Percentiles rank a stretch among this genome's conserved stretches.
These are phyloP conservation scores for Shinisaurus crocodilurus DNA, from an alignment of 2,113 vertebrate genomes.

Conservation along the genomic window DNA sequence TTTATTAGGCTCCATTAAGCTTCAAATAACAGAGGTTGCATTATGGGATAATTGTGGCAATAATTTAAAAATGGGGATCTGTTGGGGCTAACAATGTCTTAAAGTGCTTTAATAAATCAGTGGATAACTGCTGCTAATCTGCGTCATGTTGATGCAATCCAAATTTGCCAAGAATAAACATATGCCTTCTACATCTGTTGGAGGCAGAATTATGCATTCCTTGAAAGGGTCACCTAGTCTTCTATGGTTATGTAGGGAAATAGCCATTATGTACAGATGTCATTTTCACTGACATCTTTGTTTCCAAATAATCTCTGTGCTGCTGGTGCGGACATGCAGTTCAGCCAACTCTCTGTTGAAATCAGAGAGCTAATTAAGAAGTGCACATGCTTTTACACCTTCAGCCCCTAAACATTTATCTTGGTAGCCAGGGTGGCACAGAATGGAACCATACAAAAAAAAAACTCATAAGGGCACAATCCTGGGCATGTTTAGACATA, in stretches of 20 bases:
- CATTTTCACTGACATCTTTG: neutral
- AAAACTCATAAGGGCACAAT: too few relatives aligned
- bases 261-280: fast-evolving
- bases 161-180: constrained; percentile 8
- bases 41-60: constrained; percentile 31
- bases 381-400: fast-evolving
- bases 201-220: neutral
- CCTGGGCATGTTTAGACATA: too few relatives aligned
- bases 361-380: fast-evolving
- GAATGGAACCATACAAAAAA: neutral
- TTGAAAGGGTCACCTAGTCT: neutral
- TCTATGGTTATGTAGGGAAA: fast-evolving
- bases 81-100: constrained; percentile 23
- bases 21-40: constrained; percentile 59
- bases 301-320: neutral
- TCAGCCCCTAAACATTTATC: neutral
- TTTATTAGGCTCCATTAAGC: constrained; percentile 52
- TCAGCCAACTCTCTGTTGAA: fast-evolving
- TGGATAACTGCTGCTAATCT: constrained; percentile 23
- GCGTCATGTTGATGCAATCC: neutral
- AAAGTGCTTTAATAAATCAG: constrained; percentile 53
- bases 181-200: neutral
- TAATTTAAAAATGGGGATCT: constrained; percentile 37
- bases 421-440: neutral
- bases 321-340: neutral